A percentile compares a stretch with the other conserved stretches of the same genome.
These are phyloP conservation scores for Andrena haemorrhoa DNA, from an alignment of 2,888 invertebrate genomes.

Conservation along the genomic window DNA sequence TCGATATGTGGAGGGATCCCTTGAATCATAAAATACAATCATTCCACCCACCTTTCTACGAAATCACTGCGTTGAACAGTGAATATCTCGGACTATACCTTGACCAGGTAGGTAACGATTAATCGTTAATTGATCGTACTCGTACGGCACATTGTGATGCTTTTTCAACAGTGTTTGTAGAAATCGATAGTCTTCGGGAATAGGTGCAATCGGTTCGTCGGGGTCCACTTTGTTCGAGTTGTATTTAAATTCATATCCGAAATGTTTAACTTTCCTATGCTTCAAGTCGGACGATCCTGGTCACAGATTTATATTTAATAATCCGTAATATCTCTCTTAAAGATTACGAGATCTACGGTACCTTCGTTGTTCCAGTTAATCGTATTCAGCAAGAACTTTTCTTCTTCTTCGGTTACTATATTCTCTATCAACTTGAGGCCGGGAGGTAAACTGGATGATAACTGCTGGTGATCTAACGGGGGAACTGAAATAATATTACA, in stretches of 20 bases:
- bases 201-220: slow-evolving; percentile 88
- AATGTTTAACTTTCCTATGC: slow-evolving; percentile 95
- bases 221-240: slow-evolving; percentile 94
- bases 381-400: slow-evolving; percentile 87
- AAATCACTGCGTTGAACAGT: not conserved
- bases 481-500: slow-evolving; percentile 81
- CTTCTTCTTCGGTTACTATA: slow-evolving; percentile 91
- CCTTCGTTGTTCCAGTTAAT: slow-evolving; percentile 86
- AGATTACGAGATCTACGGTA: slow-evolving; percentile 48
- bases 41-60: not conserved
- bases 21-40: slow-evolving; percentile 79
- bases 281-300: slow-evolving; percentile 86
- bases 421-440: slow-evolving; percentile 90
- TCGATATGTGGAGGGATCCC: slow-evolving; percentile 98
- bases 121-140: slow-evolving; percentile 94
- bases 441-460: slow-evolving; percentile 86
- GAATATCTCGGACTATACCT: slow-evolving; percentile 85
- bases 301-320: not conserved
- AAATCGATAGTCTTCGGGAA: slow-evolving; percentile 90
- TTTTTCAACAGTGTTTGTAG: slow-evolving; percentile 87
- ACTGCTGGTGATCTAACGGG: slow-evolving; percentile 58
- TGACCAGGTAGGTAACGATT: slow-evolving; percentile 95
- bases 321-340: not conserved
- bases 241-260: slow-evolving; percentile 96
- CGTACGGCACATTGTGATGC: slow-evolving; percentile 83